Evolutionary conservation across 2,888 invertebrate genomes (phyloP), one percentile per base, ranked within the genome.

Genomic region (Alloplasta piceator): DNA sequence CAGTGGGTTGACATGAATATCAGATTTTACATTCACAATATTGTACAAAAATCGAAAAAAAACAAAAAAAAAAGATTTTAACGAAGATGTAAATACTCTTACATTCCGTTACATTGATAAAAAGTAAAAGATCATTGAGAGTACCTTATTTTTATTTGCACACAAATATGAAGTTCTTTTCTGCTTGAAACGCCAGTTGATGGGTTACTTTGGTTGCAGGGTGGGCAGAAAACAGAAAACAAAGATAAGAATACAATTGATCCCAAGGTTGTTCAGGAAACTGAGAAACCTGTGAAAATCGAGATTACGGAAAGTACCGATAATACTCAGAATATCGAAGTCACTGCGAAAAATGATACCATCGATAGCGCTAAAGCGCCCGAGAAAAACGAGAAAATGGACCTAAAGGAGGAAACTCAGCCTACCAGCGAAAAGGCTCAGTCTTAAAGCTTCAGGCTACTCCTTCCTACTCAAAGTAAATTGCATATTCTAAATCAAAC

Each of bases 401-500:
- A 87, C 87, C 88, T 86, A 86, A 89, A 78, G 83, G 91, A 89
- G 91, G 90, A 91, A 90, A 89, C 84, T 83, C 88, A 89, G 91
- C 91, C 91, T 91, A 89, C 91, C 92, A 90, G 92, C 91, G 88
- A 90, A 91, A 90, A 91, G 90, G 90, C 92, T 89, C 89, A 91
- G 92, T 91, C 92, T 90, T 91, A 91, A 85, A 91, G 90, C 91
- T 90, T 89, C 87, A 88, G 91, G 91, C 92, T 91, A 86, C 89
- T 91, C 90, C 91, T 91, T 90, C 88, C 85, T 86, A 84, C 84
- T 68, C 50, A 71, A 79, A 75, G 66, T 84, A 77, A 84, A 85
- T 86, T 86, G 76, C 82, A 84, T 81, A 83, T 83, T 86, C 85
- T 64, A 84, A 84, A 86, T 86, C 70, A 79, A 82, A 84, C 73